These are phyloP conservation scores for Thalassoma bifasciatum DNA, from an alignment of 2,113 vertebrate genomes.

Conservation along the genomic window DNA sequence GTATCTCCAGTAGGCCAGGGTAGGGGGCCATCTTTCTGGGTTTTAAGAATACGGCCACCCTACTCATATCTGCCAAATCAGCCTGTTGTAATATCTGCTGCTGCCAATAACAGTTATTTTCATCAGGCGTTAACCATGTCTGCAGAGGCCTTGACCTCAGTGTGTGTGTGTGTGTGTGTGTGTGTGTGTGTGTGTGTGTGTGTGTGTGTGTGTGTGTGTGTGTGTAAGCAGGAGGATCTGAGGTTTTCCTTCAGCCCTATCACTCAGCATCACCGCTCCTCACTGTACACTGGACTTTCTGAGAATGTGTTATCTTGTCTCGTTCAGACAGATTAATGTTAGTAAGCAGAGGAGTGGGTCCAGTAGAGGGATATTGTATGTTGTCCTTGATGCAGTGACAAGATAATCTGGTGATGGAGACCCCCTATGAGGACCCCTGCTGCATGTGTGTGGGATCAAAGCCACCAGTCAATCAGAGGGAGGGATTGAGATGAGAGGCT, in stretches of 20 bases:
- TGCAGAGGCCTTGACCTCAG: slow-evolving; percentile 16
- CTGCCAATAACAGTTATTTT: too few relatives aligned
- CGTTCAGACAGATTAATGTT: slow-evolving; percentile 47
- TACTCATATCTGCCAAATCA: too few relatives aligned
- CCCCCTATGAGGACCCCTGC: slow-evolving; percentile 18
- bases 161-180: slow-evolving; percentile 10
- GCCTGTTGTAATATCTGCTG: too few relatives aligned
- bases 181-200: too few relatives aligned
- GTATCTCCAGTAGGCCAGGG: too few relatives aligned
- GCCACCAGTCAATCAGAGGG: background rate
- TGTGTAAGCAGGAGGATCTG: slow-evolving; percentile 20
- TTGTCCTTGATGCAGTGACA: slow-evolving; percentile 40
- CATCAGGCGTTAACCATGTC: background rate
- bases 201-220: too few relatives aligned
- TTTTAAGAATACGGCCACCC: too few relatives aligned
- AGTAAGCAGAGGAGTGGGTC: slow-evolving; percentile 29
- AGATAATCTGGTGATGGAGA: slow-evolving; percentile 58
- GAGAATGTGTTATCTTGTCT: slow-evolving; percentile 34
- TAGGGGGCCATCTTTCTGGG: too few relatives aligned
- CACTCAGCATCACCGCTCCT: slow-evolving; percentile 22
- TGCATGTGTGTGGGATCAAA: slow-evolving; percentile 36
- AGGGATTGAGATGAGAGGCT: slow-evolving; percentile 10
- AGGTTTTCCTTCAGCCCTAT: slow-evolving; percentile 20
- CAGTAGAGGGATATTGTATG: slow-evolving; percentile 28
- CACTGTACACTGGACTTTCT: slow-evolving; percentile 41